Base-by-base conservation (phyloP, 2,797 vertebrate genomes). In the Pipistrellus nathusii region DNA sequence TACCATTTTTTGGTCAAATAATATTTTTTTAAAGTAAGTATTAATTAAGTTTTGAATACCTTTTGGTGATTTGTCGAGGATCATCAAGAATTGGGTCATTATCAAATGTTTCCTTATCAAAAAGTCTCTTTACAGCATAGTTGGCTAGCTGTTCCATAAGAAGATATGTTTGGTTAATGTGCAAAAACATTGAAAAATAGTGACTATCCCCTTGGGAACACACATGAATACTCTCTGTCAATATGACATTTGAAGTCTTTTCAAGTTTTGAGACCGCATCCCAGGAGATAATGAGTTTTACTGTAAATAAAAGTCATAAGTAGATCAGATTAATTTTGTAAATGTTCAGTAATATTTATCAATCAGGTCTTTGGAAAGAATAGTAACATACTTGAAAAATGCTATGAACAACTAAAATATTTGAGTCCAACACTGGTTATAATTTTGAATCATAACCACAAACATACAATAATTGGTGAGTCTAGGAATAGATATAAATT, bases 101-200 rank as follows among this genome's bases (percentile, higher is more conserved):
- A 94, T 99, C 98, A 98, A 99, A 99, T 5, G 98, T 98, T 97
- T 99, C 99, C 97, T 99, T 99, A 98, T 99, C 99, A 94, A 99
- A 99, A 94, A 99, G 99, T 46, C 99, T 99, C 92, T 98, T 98
- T 96, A 99, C 98, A 77, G 99, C 98, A 97, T 99, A 99, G 97
- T 99, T 99, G 4, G 99, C 99, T 94, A 99, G 98, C 97, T 99
- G 99, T 94, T 99, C 99, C 99, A 99, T 99, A 88, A 99, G 99
- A 78, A 99, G 98, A 44, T 99, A 99, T 0, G 99, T 99, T 98
- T 99, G 99, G 64, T 98, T 99, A 46, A 99, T 99, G 97, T 99
- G 99, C 97, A 99, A 96, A 96, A 99, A 98, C 99, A 99, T 99
- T 84, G 99, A 99, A 98, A 99, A 99, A 98, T 99, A 99, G 97